Evolutionary conservation across 2,888 invertebrate species (phyloP), one percentile per base, ranked within the genome.

Genomic region (Odontocolon sp.): DNA sequence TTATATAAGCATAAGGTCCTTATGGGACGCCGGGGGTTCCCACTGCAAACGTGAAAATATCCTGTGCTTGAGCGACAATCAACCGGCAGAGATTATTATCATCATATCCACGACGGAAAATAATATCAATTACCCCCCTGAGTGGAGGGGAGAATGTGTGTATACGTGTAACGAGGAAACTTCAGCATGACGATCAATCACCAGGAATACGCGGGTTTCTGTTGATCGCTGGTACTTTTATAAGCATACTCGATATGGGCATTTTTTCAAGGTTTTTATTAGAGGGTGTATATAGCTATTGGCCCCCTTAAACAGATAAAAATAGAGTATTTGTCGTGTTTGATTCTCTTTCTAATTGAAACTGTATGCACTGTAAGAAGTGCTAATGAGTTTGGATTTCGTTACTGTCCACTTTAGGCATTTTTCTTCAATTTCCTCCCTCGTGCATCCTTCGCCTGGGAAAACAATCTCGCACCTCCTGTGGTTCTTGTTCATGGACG

Each of bases 351-450:
- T 33, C 21, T 31, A 45, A 47, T 63, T 63, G 33, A 21, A 45
- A 54, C 4, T 21, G 31, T 40, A 21, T 31, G 38, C 21, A 42
- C 42, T 67, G 54, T 56, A n/a, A n/a, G n/a, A n/a, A n/a, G n/a
- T n/a, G n/a, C n/a, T n/a, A n/a, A n/a, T n/a, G n/a, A n/a, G n/a
- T n/a, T n/a, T n/a, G n/a, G n/a, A n/a, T n/a, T n/a, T n/a, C n/a
- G n/a, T n/a, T n/a, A n/a, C n/a, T n/a, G n/a, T n/a, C n/a, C n/a
- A n/a, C n/a, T n/a, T n/a, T n/a, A n/a, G n/a, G n/a, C n/a, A n/a
- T n/a, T n/a, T n/a, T n/a, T n/a, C n/a, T 78, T 79, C 72, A 78
- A 73, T 64, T 80, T 82, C 80, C 77, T 77, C 63, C 74, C 70
- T 79, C 68, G 69, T 67, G 52, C 72, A 54, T 67, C 64, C 67